phyloP scores from a whole-genome alignment of 2,113 vertebrate species.

The Sylvietta virens region DNA sequence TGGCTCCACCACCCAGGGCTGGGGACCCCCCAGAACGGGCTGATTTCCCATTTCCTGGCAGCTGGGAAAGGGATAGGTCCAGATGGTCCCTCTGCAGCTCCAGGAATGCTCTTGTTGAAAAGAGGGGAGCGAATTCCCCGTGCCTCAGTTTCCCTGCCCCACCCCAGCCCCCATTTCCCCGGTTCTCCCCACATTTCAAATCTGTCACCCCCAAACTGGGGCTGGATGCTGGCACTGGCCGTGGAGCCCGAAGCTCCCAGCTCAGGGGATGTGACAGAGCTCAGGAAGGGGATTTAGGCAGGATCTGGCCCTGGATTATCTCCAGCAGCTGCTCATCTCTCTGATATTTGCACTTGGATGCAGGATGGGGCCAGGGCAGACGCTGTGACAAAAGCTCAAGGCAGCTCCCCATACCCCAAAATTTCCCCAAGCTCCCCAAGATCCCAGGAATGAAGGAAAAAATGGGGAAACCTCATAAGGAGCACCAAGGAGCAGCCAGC shows the following conservation, averaged over 20 bases:
- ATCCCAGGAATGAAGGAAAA: not conserved
- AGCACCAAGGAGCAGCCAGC: not conserved
- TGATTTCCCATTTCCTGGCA: not conserved
- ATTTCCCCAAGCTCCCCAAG: rapidly evolving
- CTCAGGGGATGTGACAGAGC: not conserved
- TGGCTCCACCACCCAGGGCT: not conserved
- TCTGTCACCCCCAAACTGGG: not conserved
- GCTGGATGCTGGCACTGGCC: not conserved
- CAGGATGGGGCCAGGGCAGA: not conserved
- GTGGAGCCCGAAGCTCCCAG: rapidly evolving
- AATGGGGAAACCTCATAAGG: rapidly evolving
- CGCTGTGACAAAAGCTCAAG: not conserved
- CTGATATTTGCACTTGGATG: not conserved
- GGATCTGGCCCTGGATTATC: not conserved
- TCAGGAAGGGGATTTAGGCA: not conserved
- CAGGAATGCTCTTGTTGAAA: not conserved
- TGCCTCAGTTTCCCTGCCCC: not conserved
- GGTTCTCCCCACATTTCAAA: rapidly evolving
- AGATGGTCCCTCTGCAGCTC: not conserved
- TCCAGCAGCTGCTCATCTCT: not conserved
- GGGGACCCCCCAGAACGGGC: too few species aligned
- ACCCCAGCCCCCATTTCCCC: rapidly evolving
- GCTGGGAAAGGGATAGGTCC: not conserved
- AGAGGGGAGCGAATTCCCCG: rapidly evolving
- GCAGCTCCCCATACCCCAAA: not conserved